Percentiles rank a stretch among this genome's conserved stretches.
These are phyloP conservation scores for Pyrocephalus nanus DNA, from an alignment of 2,797 vertebrate species.

Conservation along the genomic window DNA sequence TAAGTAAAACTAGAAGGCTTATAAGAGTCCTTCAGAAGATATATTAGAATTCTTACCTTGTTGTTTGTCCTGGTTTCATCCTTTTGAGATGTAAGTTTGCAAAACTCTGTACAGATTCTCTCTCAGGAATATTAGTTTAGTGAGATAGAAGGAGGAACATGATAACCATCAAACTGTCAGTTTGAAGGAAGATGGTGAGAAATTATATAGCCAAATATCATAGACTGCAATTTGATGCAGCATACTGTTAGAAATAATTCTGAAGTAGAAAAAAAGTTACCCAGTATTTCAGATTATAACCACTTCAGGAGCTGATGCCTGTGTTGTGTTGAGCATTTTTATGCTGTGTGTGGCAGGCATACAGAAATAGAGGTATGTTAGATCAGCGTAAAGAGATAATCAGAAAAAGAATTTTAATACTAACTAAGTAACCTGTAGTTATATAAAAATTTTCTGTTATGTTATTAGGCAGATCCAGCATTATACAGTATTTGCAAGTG, in stretches of 20 bases:
- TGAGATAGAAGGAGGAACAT: not conserved
- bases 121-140: not conserved
- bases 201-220: not conserved
- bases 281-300: not conserved
- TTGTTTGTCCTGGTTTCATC: not conserved
- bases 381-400: not conserved
- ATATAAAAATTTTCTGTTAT: constrained; percentile 29
- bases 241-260: not conserved
- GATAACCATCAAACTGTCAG: not conserved
- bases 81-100: not conserved
- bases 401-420: constrained; percentile 18
- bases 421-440: not conserved
- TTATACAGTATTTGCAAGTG: constrained; percentile 55
- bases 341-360: not conserved
- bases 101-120: not conserved
- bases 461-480: constrained; percentile 22
- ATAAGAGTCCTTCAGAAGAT: not conserved
- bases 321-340: not conserved
- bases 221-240: not conserved
- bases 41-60: not conserved
- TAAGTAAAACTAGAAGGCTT: not conserved
- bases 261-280: not conserved
- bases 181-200: not conserved
- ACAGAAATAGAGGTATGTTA: not conserved
- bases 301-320: not conserved